Conservation (phyloP, 2,888 invertebrate genomes). For the Mythimna albipuncta region DNA sequence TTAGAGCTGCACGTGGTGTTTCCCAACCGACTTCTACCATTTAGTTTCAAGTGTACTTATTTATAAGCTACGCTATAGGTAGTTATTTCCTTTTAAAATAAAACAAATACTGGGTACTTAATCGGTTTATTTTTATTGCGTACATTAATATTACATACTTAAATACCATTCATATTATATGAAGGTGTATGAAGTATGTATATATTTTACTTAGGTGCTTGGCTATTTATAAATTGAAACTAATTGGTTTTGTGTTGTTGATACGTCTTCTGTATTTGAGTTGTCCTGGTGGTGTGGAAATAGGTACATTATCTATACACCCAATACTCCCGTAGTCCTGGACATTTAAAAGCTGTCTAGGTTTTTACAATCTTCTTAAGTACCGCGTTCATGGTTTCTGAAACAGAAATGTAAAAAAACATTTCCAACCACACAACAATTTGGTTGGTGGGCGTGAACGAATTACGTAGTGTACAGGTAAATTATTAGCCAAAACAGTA, state of each 20-base stretch:
- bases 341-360: background rate
- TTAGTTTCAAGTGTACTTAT: no score
- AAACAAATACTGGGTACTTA: background rate
- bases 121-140: conserved; percentile 14
- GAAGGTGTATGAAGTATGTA: conserved; percentile 22
- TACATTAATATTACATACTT: background rate
- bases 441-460: background rate
- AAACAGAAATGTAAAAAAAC: background rate
- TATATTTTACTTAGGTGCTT: background rate
- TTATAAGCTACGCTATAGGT: no score
- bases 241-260: background rate
- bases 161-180: conserved; percentile 24
- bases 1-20: no score
- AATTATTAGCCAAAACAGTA: no score
- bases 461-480: no score
- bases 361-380: conserved; percentile 2
- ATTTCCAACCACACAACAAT: background rate
- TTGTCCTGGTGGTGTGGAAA: background rate
- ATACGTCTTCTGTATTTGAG: background rate
- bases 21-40: no score
- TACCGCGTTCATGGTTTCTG: conserved; percentile 5
- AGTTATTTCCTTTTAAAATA: background rate
- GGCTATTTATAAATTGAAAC: background rate
- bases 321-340: no score
- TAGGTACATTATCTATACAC: no score